These are phyloP conservation scores for Ectobius pallidus DNA, from an alignment of 2,888 invertebrate genomes.

Conservation along the genomic window DNA sequence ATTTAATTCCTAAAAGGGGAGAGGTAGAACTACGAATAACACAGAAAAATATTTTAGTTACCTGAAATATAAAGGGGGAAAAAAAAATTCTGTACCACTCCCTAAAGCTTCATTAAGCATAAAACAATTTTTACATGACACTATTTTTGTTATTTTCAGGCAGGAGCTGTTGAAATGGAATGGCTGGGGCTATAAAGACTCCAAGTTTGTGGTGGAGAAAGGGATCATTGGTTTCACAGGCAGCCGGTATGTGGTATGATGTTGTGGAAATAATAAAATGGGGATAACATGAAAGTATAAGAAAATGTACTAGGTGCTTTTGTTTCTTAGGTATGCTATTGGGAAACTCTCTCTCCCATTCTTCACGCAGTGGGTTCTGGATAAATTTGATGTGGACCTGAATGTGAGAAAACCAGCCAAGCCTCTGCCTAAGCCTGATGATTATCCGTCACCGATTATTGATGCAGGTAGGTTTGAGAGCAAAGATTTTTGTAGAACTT, in stretches of 20 bases:
- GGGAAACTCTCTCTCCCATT: conserved; percentile 75
- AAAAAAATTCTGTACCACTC: too few species aligned
- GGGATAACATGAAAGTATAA: too few species aligned
- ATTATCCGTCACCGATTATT: conserved; percentile 71
- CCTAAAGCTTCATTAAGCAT: too few species aligned
- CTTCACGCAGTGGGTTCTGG: conserved; percentile 80
- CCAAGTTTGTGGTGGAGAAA: conserved; percentile 75
- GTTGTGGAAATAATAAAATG: too few species aligned
- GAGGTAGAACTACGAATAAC: too few species aligned
- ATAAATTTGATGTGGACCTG: conserved; percentile 72
- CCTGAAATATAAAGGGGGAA: too few species aligned
- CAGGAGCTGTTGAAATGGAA: conserved; percentile 96
- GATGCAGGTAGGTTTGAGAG: conserved; percentile 58
- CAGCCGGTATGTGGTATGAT: conserved; percentile 72
- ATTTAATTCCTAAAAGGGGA: too few species aligned
- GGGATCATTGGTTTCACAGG: conserved; percentile 81
- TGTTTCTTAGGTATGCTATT: conserved; percentile 71
- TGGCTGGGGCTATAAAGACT: conserved; percentile 99
- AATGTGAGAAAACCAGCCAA: conserved; percentile 56
- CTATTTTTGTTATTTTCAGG: conserved; percentile 66
- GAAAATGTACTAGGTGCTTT: too few species aligned
- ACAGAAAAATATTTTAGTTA: too few species aligned
- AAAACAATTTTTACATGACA: too few species aligned
- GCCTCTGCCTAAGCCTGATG: conserved; percentile 61
- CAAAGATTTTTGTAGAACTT: too few species aligned